Conservation (phyloP, 2,888 invertebrate genomes). For the Diarsia dahlii region DNA sequence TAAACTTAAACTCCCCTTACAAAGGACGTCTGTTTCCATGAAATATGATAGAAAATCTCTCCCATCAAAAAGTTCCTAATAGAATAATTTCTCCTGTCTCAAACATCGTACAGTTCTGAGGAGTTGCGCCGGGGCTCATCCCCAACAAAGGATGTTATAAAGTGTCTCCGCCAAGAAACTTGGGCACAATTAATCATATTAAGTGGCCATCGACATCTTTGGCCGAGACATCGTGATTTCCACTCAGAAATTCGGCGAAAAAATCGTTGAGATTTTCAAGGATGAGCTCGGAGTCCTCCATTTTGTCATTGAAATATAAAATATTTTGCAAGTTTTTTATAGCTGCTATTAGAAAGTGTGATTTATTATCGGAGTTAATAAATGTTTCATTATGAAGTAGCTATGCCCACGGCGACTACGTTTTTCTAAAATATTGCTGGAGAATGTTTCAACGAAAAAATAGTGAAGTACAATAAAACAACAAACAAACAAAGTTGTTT, state of each 20-base stretch:
- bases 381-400: conserved; percentile 26
- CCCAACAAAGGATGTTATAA: conserved; percentile 73
- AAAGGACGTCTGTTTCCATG: conserved; percentile 56
- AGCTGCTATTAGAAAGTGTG: conserved; percentile 39
- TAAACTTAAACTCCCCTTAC: conserved; percentile 45
- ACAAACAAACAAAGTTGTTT: neutral
- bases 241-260: conserved; percentile 65
- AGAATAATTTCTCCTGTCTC: conserved; percentile 74
- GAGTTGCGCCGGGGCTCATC: conserved; percentile 70
- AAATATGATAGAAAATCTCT: conserved; percentile 67
- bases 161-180: conserved; percentile 68
- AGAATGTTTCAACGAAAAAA: neutral
- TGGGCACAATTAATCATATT: conserved; percentile 73
- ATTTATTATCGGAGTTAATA: conserved; percentile 26
- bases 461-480: neutral
- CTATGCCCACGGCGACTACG: neutral
- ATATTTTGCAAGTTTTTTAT: conserved; percentile 49
- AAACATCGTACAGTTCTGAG: conserved; percentile 70
- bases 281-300: conserved; percentile 28
- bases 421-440: conserved; percentile 2
- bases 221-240: conserved; percentile 64
- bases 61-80: conserved; percentile 71
- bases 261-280: conserved; percentile 61
- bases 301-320: conserved; percentile 53
- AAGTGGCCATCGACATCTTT: conserved; percentile 73